These are phyloP conservation scores for Patella ulyssiponensis DNA, from an alignment of 2,888 invertebrate species.

Conservation along the genomic window DNA sequence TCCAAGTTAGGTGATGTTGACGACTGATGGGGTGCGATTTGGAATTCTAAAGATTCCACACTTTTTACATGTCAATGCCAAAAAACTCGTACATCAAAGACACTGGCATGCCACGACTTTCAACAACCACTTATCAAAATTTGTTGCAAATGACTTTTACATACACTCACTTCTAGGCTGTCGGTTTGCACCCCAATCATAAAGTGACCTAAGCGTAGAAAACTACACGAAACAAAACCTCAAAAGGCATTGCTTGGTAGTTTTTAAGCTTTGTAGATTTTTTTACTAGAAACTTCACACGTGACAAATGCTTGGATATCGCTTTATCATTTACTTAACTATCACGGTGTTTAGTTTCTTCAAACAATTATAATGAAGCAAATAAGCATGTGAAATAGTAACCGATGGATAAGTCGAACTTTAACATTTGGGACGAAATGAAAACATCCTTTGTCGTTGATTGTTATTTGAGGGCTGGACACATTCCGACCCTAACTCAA, in stretches of 20 bases:
- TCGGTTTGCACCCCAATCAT: too few species aligned
- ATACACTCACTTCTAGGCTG: neutral
- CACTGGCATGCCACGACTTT: neutral
- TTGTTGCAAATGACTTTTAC: neutral
- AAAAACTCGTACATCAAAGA: neutral
- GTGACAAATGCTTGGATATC: neutral
- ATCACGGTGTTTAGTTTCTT: neutral
- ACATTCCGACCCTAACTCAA: too few species aligned
- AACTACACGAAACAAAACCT: too few species aligned
- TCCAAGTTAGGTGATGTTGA: too few species aligned
- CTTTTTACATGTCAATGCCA: too few species aligned
- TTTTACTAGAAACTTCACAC: too few species aligned
- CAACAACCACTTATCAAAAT: neutral
- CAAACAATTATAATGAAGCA: slow-evolving; percentile 11
- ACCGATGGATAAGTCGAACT: neutral
- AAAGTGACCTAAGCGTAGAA: too few species aligned
- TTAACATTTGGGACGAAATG: slow-evolving; percentile 4
- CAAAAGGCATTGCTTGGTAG: too few species aligned
- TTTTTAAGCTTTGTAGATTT: too few species aligned
- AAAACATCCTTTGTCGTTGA: neutral
- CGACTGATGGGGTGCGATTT: too few species aligned
- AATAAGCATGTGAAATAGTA: neutral
- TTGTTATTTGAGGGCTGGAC: neutral
- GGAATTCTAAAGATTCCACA: too few species aligned
- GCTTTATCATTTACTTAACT: slow-evolving; percentile 2